phyloP scores from a whole-genome alignment of 2,113 vertebrate genomes.

The Poicephalus gulielmi region DNA sequence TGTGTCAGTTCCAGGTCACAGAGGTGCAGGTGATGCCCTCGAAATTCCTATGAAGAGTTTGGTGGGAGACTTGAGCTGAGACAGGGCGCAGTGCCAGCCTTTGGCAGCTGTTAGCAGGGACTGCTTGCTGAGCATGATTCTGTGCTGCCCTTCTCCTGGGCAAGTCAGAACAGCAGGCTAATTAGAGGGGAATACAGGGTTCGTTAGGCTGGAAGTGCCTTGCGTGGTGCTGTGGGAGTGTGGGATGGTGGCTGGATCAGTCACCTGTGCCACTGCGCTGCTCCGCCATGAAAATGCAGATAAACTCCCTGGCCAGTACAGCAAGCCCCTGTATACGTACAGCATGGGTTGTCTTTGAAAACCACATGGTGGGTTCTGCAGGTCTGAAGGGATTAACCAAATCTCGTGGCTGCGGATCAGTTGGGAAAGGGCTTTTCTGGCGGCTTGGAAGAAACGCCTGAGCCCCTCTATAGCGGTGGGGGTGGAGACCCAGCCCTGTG shows the following conservation, averaged over 20 bases:
- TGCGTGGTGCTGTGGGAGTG: rapidly evolving
- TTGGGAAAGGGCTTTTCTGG: neutral
- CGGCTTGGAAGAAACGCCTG: neutral
- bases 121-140: rapidly evolving
- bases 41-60: neutral
- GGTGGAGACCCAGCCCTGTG: neutral
- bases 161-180: slow-evolving; percentile 1
- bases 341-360: neutral
- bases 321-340: rapidly evolving
- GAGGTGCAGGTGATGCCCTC: rapidly evolving
- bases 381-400: neutral
- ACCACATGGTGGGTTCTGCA: rapidly evolving
- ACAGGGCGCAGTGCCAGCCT: neutral
- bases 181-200: neutral
- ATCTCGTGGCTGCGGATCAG: neutral
- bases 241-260: neutral
- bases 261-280: rapidly evolving
- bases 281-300: neutral
- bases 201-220: neutral
- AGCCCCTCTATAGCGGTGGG: neutral
- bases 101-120: neutral
- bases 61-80: neutral
- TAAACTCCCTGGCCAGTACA: neutral
- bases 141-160: neutral
- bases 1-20: neutral